Base-by-base conservation (phyloP, 2,797 vertebrate genomes). In the Alauda arvensis region DNA sequence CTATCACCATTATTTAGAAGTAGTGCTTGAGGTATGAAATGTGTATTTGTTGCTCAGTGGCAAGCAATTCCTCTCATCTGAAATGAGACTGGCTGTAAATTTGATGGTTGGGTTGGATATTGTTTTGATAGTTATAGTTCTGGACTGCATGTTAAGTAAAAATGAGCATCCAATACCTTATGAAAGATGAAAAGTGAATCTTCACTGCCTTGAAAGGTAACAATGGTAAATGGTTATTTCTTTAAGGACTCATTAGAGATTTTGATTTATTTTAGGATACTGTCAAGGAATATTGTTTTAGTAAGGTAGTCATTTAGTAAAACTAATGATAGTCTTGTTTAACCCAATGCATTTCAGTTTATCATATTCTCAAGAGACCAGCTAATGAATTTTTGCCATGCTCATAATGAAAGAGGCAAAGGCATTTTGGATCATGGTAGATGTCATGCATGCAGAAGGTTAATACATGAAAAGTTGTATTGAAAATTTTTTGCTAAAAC, bases 1-100 rank as follows among this genome's bases (percentile, higher is more conserved):
- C 70, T 85, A 77, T 66, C 61, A 48, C 71, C 68, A 12, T 90
- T 96, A 81, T 92, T 95, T 95, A 91, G 49, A 89, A 93, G 48
- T 79, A 90, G 37, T 82, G 76, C 93, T 96, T 93, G 94, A 96
- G 85, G 63, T 96, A 49, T 89, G 59, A 96, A 96, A 90, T 94
- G 49, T 91, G 4, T 94, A 77, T 96, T 96, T 96, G 90, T 92
- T 94, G 82, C 62, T 91, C 82, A 75, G 46, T 91, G 84, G 81
- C 61, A 88, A 93, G 82, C 91, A 93, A 62, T 34, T 95, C 75
- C 82, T 72, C 62, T 71, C 81, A 68, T 90, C 60, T 83, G 37
- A 37, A 87, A 91, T 90, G 88, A 95, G 76, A 59, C 83, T 94
- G 78, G 77, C 87, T 96, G 61, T 95, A 93, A 94, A 94, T 95